Conservation (phyloP, 2,888 invertebrate species). For the Fragum sueziense region DNA sequence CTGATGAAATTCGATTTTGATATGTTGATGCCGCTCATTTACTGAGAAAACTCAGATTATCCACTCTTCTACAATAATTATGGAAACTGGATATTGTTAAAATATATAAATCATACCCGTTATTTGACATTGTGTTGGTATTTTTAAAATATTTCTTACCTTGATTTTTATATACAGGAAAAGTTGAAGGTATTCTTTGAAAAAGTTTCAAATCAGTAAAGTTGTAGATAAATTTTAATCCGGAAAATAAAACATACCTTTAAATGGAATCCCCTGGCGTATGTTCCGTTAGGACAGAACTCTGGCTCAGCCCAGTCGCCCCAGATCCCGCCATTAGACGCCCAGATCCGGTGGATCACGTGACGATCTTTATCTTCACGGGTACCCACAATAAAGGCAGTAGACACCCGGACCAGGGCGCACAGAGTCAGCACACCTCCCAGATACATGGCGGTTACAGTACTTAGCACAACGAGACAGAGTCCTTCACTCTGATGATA, state of each 20-base stretch:
- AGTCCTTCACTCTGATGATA: not conserved
- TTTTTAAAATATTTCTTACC: too few relatives aligned
- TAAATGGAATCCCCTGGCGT: constrained; percentile 22
- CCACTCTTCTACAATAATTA: too few relatives aligned
- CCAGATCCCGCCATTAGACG: constrained; percentile 15
- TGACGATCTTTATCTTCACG: not conserved
- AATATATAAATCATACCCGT: too few relatives aligned
- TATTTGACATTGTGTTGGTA: too few relatives aligned
- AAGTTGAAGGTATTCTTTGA: too few relatives aligned
- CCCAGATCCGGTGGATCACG: not conserved
- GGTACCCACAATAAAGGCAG: not conserved
- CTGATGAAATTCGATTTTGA: too few relatives aligned
- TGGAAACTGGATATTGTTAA: too few relatives aligned
- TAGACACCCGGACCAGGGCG: not conserved
- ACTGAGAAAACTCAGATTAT: too few relatives aligned
- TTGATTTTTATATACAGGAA: too few relatives aligned
- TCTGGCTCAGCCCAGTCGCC: constrained; percentile 24
- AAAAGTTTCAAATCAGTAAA: too few relatives aligned
- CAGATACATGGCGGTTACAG: not conserved
- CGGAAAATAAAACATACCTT: constrained; percentile 14
- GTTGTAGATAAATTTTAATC: too few relatives aligned
- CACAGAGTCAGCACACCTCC: not conserved
- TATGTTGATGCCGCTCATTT: too few relatives aligned
- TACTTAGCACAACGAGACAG: not conserved
- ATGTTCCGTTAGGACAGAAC: constrained; percentile 29